Base-by-base conservation (phyloP, 2,113 vertebrate species). In the Agelaius tricolor region DNA sequence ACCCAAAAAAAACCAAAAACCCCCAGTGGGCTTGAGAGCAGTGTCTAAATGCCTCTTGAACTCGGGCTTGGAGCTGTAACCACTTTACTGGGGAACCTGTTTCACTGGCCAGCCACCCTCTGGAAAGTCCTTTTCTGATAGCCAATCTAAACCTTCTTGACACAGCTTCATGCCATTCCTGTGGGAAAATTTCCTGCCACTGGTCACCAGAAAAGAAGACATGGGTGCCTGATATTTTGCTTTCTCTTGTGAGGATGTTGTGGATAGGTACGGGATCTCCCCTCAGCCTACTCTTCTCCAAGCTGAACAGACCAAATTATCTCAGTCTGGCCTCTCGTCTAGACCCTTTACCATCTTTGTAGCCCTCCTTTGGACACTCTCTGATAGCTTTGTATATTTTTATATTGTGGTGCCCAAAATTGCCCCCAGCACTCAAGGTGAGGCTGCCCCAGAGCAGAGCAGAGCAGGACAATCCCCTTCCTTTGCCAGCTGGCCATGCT, bases 401-500 rank as follows among this genome's bases (percentile, higher is more conserved):
- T 39, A 4, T 24, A 28, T 15, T 78, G 10, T 15, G 12, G 4
- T 10, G 2, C 7, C 33, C 39, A 16, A 41, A 87, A 20, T 39
- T 16, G 33, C 37, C 2, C 20, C 2, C 11, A 67, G 4, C 2
- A 27, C 11, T 52, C 1, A 0, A 33, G 37, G 33, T 18, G 31
- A 54, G 18, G 22, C 37, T 0, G 0, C 7, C 11, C 11, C n/a
- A 55, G 30, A 0, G 4, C 41, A 41, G 49, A 41, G 49, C n/a
- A 79, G 41, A 24, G 57, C 7, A 5, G 57, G n/a, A 35, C n/a
- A 35, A 35, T 59, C 33, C n/a, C 22, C 15, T 35, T 9, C 57
- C 57, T 35, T 35, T 16, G 30, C 24, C 0, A 0, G 28, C 8
- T 71, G 63, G n/a, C 0, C 0, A 46, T 39, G 39, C 39, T 69